Conservation (phyloP, 2,797 vertebrate species). For the Peromyscus aztecus region DNA sequence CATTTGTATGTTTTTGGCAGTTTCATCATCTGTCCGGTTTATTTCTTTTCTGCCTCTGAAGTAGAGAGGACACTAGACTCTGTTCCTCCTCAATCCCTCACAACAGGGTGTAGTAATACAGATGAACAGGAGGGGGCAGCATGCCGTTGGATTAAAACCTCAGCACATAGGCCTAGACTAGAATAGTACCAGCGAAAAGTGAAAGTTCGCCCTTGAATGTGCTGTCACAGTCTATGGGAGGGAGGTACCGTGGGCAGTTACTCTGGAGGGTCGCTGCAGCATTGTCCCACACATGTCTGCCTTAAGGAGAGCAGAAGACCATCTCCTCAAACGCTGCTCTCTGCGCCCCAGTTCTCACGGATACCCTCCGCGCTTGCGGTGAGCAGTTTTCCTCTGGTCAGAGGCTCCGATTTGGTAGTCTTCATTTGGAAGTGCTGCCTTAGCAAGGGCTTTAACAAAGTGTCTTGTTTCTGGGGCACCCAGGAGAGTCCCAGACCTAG, state of each 20-base stretch:
- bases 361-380: neutral
- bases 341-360: too few relatives aligned
- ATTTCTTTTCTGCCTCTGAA: neutral
- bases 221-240: neutral
- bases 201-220: neutral
- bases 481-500: neutral
- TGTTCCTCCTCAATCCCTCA: neutral
- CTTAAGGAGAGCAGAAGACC: neutral
- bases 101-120: neutral
- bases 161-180: neutral
- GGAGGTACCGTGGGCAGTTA: neutral
- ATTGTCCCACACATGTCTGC: neutral
- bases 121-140: conserved; percentile 60
- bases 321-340: neutral
- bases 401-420: neutral
- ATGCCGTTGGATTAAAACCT: neutral
- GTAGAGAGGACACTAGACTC: too few relatives aligned
- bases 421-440: neutral
- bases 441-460: neutral
- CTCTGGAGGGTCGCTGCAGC: neutral
- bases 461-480: neutral
- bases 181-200: neutral
- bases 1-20: neutral
- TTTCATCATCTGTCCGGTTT: neutral
- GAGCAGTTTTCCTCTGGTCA: neutral